Conservation (phyloP, 2,797 vertebrate genomes). For the Pterois miles region DNA sequence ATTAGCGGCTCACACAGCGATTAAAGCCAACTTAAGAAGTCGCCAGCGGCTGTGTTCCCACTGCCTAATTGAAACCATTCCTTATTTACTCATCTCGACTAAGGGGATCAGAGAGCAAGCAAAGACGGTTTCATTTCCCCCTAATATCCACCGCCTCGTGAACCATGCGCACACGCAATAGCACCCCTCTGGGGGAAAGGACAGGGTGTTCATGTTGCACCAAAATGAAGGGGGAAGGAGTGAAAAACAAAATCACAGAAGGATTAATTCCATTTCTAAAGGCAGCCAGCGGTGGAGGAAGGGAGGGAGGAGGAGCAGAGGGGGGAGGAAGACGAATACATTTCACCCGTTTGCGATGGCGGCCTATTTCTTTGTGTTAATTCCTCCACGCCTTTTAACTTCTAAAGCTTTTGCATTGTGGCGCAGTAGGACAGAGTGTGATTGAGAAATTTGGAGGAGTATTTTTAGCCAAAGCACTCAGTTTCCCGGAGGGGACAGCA, state of each 20-base stretch:
- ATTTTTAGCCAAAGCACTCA: conserved; percentile 77
- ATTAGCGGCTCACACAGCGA: conserved; percentile 78
- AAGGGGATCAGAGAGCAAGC: conserved; percentile 62
- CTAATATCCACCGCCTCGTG: conserved; percentile 65
- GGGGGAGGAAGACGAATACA: not conserved
- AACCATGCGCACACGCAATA: conserved; percentile 29
- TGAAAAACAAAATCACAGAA: conserved; percentile 72
- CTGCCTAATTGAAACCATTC: conserved; percentile 80
- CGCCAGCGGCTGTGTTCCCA: conserved; percentile 72
- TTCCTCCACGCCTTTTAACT: conserved; percentile 74
- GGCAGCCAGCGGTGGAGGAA: conserved; percentile 41
- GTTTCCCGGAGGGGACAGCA: conserved; percentile 68
- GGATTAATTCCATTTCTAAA: conserved; percentile 80
- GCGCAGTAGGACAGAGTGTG: conserved; percentile 67
- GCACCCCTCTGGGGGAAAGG: conserved; percentile 53
- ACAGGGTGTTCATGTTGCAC: conserved; percentile 59
- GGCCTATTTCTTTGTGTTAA: conserved; percentile 78
- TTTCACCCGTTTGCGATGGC: conserved; percentile 57
- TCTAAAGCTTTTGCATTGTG: conserved; percentile 64
- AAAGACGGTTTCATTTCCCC: conserved; percentile 60
- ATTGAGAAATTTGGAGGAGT: conserved; percentile 78
- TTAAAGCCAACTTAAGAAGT: conserved; percentile 75
- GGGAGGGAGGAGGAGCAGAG: conserved; percentile 2
- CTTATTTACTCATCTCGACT: conserved; percentile 81
- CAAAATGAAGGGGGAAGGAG: conserved; percentile 36